Percentiles rank a stretch among this genome's conserved stretches.
Evolutionary conservation across 2,888 invertebrate genomes (phyloP).

Genomic region (Drosophila mercatorum): DNA sequence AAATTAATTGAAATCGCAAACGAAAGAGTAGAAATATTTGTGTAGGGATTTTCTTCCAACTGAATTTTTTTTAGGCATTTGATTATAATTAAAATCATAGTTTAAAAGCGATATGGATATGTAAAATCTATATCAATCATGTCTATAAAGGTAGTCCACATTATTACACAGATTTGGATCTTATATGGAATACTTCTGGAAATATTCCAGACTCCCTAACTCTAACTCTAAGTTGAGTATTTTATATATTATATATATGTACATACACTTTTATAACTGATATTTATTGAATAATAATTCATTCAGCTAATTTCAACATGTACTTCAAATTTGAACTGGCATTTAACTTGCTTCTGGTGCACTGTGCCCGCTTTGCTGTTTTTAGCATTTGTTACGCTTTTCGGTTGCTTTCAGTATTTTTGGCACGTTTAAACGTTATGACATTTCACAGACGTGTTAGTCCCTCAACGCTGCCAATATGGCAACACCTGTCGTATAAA

Average conservation of each 20-base stretch:
- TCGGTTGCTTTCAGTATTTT: constrained; percentile 61
- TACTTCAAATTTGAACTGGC: constrained; percentile 15
- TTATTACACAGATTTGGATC: no score
- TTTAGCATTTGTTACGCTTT: constrained; percentile 26
- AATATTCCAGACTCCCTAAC: no score
- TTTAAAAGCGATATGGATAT: no score
- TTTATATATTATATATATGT: no score
- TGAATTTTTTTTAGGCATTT: no score
- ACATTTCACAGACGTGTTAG: constrained; percentile 78
- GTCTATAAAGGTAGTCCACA: no score
- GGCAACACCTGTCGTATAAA: constrained; percentile 79
- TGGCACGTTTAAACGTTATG: constrained; percentile 82
- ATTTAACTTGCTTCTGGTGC: constrained; percentile 21
- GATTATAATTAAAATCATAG: no score
- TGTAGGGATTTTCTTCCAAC: constrained; percentile 1
- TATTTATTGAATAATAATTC: neutral
- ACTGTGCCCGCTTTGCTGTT: constrained; percentile 7
- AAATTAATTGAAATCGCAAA: constrained; percentile 30
- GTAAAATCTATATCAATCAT: no score
- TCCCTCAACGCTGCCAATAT: constrained; percentile 68
- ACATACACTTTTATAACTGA: neutral
- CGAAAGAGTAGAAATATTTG: constrained; percentile 2
- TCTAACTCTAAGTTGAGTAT: no score
- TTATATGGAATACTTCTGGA: no score
- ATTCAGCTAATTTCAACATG: neutral